Conservation (phyloP, 2,113 vertebrate species). For the Chiloscyllium plagiosum region DNA sequence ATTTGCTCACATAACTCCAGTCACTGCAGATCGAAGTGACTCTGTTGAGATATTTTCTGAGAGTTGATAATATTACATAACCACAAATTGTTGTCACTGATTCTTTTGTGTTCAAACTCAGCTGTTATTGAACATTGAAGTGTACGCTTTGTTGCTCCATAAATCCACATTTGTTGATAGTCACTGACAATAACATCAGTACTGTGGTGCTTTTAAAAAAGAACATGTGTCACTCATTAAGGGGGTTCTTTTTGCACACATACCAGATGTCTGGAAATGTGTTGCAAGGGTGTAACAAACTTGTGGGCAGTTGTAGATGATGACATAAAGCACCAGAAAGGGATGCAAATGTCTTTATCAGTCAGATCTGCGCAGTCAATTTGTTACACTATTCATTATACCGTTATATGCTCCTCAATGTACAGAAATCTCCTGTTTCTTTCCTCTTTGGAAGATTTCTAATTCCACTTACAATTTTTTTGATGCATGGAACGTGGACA, state of each 20-base stretch:
- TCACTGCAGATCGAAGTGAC: not conserved
- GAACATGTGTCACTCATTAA: slow-evolving; percentile 26
- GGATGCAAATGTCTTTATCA: slow-evolving; percentile 17
- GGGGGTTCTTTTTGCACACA: slow-evolving; percentile 3
- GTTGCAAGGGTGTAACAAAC: not conserved
- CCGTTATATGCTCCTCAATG: not conserved
- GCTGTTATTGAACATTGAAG: not conserved
- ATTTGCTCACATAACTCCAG: not conserved
- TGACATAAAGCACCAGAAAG: slow-evolving; percentile 10
- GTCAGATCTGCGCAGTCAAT: not conserved
- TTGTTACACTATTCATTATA: not conserved
- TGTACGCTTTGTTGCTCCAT: not conserved
- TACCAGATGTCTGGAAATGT: slow-evolving; percentile 26
- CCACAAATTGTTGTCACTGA: not conserved
- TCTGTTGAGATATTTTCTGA: not conserved
- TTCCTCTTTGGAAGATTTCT: not conserved
- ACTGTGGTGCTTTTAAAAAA: not conserved
- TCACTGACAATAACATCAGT: not conserved
- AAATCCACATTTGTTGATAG: not conserved
- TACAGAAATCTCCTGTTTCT: not conserved
- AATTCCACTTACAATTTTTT: not conserved
- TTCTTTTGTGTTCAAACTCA: not conserved
- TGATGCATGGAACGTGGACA: too few relatives aligned
- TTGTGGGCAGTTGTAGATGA: not conserved
- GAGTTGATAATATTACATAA: not conserved